Evolutionary conservation across 1,140 invertebrate genomes (phyloP).

Genomic region (Callitettix versicolor): DNA sequence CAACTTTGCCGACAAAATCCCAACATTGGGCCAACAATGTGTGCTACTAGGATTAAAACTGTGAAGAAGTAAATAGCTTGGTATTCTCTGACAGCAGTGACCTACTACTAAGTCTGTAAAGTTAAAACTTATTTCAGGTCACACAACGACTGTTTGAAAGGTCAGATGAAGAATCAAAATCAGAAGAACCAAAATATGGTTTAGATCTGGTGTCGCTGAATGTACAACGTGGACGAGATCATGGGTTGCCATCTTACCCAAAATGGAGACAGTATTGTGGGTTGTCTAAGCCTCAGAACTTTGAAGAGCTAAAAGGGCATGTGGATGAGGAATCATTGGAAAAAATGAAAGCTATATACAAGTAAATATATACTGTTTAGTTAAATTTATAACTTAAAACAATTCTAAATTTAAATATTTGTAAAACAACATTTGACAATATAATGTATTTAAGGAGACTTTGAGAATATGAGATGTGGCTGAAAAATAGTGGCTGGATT

Average conservation of each 20-base stretch:
- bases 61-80: no score
- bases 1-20: no score
- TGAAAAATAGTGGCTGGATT: no score
- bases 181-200: conserved; percentile 41
- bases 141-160: conserved; percentile 65
- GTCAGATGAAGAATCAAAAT: conserved; percentile 25
- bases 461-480: no score
- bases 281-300: conserved; percentile 50
- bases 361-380: conserved; percentile 33
- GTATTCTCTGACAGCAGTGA: no score
- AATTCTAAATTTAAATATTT: no score
- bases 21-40: no score
- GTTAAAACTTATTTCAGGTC: conserved; percentile 33
- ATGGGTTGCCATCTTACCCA: conserved; percentile 72
- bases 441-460: no score
- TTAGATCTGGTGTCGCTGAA: conserved; percentile 78
- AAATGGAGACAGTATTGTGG: conserved; percentile 65
- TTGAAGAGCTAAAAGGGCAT: conserved; percentile 57
- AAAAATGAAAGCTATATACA: conserved; percentile 52
- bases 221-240: conserved; percentile 78
- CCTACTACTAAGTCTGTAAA: no score
- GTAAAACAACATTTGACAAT: no score
- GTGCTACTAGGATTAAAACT: no score
- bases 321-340: conserved; percentile 50
- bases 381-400: no score